These are phyloP conservation scores for Lasiommata megera DNA, from an alignment of 2,888 invertebrate species.

Conservation along the genomic window DNA sequence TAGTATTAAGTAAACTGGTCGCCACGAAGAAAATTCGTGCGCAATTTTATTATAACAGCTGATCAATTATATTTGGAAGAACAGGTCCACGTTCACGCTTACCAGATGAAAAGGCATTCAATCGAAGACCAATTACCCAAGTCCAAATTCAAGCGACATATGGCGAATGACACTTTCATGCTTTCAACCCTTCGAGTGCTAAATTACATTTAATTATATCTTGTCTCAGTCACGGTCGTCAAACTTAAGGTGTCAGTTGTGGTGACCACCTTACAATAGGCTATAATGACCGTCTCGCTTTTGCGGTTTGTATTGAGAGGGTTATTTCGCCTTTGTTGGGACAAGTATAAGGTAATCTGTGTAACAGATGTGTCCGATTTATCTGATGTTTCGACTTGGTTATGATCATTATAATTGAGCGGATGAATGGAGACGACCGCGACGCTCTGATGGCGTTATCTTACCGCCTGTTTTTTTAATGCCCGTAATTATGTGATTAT, in stretches of 20 bases:
- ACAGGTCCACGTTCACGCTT: constrained; percentile 14
- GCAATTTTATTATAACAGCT: constrained; percentile 1
- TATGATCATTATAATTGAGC: constrained; percentile 20
- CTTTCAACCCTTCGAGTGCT: constrained; percentile 59
- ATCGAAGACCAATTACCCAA: constrained; percentile 23
- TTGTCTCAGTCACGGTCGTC: constrained; percentile 63
- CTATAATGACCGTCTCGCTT: constrained; percentile 44
- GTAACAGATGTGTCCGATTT: constrained; percentile 36
- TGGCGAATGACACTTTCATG: constrained; percentile 66
- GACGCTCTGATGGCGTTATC: constrained; percentile 1
- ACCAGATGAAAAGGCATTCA: constrained; percentile 28
- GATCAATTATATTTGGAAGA: not conserved
- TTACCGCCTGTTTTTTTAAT: not conserved
- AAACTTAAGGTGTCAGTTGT: constrained; percentile 68
- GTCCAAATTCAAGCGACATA: constrained; percentile 48
- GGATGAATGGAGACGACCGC: constrained; percentile 21
- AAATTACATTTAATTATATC: constrained; percentile 69
- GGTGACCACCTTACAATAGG: constrained; percentile 65
- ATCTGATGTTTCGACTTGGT: constrained; percentile 25
- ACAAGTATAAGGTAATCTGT: constrained; percentile 40
- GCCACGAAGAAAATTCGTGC: not conserved
- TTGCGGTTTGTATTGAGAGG: constrained; percentile 53
- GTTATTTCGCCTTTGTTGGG: constrained; percentile 54
- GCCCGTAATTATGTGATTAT: not conserved
- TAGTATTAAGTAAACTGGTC: not conserved